A percentile compares a stretch with the other conserved stretches of the same genome.
These are phyloP conservation scores for Otus sunia DNA, from an alignment of 2,113 vertebrate genomes.

Conservation along the genomic window DNA sequence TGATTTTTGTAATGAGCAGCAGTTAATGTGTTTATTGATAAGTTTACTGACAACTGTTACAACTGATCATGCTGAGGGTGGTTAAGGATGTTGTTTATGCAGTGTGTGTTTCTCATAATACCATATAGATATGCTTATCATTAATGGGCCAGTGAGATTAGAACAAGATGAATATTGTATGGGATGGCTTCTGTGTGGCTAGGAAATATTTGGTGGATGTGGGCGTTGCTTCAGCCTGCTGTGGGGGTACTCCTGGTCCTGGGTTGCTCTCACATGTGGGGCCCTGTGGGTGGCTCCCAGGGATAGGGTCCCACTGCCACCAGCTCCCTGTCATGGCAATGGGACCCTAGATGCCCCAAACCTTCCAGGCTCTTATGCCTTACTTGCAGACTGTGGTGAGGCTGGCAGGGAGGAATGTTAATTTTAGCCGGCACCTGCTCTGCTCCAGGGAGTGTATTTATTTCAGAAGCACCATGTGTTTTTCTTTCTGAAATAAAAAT, in stretches of 20 bases:
- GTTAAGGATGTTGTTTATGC: background rate
- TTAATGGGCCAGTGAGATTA: background rate
- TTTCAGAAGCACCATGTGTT: background rate
- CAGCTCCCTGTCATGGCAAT: background rate
- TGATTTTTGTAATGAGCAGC: background rate
- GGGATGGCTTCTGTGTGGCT: background rate
- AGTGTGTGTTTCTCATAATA: background rate
- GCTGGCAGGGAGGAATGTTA: background rate
- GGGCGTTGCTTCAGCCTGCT: background rate
- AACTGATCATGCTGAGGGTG: background rate
- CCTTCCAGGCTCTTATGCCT: background rate
- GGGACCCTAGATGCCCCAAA: background rate
- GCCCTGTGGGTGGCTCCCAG: background rate
- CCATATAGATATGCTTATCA: background rate
- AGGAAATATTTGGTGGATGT: background rate
- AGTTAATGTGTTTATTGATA: background rate
- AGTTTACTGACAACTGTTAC: background rate
- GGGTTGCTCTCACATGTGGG: background rate
- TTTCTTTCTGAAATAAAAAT: slow-evolving; percentile 1
- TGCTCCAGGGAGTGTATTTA: background rate
- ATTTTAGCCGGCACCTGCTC: background rate
- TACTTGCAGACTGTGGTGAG: background rate
- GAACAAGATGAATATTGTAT: background rate
- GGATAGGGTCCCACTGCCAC: background rate
- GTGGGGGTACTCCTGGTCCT: background rate